Evolutionary conservation across 92 coral and sea anemone species (phyloP).

Genomic region (Chrysogorgia sp.): DNA sequence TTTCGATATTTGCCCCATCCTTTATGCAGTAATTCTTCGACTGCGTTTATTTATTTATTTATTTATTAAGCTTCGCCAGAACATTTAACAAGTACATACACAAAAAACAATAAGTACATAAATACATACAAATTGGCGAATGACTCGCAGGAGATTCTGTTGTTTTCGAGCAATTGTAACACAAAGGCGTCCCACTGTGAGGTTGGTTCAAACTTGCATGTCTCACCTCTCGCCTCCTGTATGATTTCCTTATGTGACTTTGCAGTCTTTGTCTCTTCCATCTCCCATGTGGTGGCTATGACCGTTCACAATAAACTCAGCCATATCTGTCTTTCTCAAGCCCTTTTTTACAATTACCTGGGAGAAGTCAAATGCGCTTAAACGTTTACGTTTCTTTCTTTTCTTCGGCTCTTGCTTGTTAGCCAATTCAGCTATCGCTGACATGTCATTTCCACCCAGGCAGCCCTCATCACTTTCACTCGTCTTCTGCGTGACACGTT

Average conservation of each 20-base stretch:
- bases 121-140: too few relatives aligned
- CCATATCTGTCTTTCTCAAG: not conserved
- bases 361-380: constrained; percentile 10
- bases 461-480: too few relatives aligned
- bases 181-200: not conserved
- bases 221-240: not conserved
- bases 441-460: too few relatives aligned
- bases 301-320: constrained; percentile 10
- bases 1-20: not conserved
- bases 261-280: constrained; percentile 7
- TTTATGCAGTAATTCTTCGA: not conserved
- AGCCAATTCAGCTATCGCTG: too few relatives aligned
- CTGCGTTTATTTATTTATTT: too few relatives aligned
- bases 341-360: not conserved
- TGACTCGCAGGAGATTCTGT: not conserved
- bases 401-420: not conserved
- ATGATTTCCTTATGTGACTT: constrained; percentile 1
- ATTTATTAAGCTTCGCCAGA: too few relatives aligned
- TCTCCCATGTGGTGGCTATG: not conserved
- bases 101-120: too few relatives aligned
- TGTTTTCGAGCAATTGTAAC: constrained; percentile 14
- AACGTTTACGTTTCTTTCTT: not conserved
- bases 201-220: constrained; percentile 8
- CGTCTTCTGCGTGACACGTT: too few relatives aligned
- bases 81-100: too few relatives aligned